A percentile compares a stretch with the other conserved stretches of the same genome.
Conservation (phyloP, 2,888 invertebrate genomes). For the Buathra laborator region DNA sequence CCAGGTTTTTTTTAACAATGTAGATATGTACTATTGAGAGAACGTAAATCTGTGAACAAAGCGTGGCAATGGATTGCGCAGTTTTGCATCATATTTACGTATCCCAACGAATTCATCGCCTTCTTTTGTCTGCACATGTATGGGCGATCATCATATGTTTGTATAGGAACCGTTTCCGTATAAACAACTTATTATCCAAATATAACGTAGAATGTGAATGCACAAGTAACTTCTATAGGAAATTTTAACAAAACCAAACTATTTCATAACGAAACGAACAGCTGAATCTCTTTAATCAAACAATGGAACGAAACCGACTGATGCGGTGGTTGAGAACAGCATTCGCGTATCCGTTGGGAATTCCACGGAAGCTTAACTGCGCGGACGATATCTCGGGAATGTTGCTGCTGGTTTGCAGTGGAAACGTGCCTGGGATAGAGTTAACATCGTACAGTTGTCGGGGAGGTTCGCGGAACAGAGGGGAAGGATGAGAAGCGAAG, state of each 20-base stretch:
- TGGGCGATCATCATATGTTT: neutral
- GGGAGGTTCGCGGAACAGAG: neutral
- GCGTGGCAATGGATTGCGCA: too few species aligned
- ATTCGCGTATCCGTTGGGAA: slow-evolving; percentile 31
- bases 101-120: too few species aligned
- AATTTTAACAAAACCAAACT: neutral
- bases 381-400: slow-evolving; percentile 34
- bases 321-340: slow-evolving; percentile 12
- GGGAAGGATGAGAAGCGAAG: neutral
- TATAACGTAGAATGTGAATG: neutral
- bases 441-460: slow-evolving; percentile 23
- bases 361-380: slow-evolving; percentile 28
- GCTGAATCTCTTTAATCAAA: neutral
- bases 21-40: too few species aligned
- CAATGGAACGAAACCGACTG: slow-evolving; percentile 19
- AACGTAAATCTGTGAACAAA: too few species aligned
- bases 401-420: slow-evolving; percentile 47
- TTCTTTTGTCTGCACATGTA: neutral
- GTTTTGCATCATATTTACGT: too few species aligned
- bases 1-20: too few species aligned
- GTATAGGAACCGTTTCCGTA: neutral
- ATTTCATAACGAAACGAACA: neutral
- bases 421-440: slow-evolving; percentile 55
- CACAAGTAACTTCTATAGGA: neutral
- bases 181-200: neutral